Conservation (phyloP, 2,888 invertebrate genomes). For the Palloptera scutellata region DNA sequence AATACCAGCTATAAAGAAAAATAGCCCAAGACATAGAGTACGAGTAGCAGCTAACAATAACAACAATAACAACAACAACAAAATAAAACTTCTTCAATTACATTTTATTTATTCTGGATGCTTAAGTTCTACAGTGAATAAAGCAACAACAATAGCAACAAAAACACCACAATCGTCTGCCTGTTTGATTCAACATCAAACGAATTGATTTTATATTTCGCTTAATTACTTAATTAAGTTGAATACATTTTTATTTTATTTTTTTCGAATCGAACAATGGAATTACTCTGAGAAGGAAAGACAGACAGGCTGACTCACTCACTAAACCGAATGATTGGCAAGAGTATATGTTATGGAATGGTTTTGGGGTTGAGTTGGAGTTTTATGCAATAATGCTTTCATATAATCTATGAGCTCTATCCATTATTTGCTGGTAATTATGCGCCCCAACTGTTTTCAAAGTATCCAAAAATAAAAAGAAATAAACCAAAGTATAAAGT, state of each 20-base stretch:
- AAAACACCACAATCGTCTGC: too few species aligned
- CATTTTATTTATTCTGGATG: not conserved
- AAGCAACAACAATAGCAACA: not conserved
- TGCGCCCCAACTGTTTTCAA: slow-evolving; percentile 21
- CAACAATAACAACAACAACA: not conserved
- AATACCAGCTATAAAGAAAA: too few species aligned
- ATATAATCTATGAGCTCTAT: too few species aligned
- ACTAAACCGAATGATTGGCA: too few species aligned
- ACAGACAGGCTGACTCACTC: too few species aligned
- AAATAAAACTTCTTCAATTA: not conserved
- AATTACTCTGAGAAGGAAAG: too few species aligned
- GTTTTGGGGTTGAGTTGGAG: too few species aligned
- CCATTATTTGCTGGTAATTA: slow-evolving; percentile 25
- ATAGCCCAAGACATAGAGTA: too few species aligned
- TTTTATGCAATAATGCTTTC: too few species aligned
- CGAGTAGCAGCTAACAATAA: not conserved
- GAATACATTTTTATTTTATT: slow-evolving; percentile 11
- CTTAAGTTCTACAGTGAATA: not conserved
- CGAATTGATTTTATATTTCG: slow-evolving; percentile 31
- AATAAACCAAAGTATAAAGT: not conserved
- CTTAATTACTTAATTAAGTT: slow-evolving; percentile 35
- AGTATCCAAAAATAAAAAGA: slow-evolving; percentile 4
- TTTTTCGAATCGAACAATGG: not conserved
- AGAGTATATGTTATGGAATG: too few species aligned
- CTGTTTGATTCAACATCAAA: slow-evolving; percentile 24